These are phyloP conservation scores for Xerus inauris DNA, from an alignment of 2,113 vertebrate genomes.

Conservation along the genomic window DNA sequence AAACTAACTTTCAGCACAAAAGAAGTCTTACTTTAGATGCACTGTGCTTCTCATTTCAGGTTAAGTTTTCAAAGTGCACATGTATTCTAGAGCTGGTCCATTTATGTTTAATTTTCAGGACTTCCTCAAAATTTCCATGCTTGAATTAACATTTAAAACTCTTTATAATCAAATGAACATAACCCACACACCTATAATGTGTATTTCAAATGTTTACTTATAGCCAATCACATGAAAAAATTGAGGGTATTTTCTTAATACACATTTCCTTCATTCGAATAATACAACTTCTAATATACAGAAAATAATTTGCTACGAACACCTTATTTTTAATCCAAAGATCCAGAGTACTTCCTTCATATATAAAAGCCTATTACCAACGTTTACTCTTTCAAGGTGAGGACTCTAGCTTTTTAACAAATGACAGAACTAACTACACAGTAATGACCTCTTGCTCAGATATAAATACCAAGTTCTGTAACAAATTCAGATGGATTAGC, in stretches of 20 bases:
- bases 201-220: slow-evolving; percentile 47
- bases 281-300: not conserved
- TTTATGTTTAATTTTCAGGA: slow-evolving; percentile 50
- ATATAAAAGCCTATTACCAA: slow-evolving; percentile 50
- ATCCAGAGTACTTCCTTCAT: slow-evolving; percentile 16
- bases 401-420: not conserved
- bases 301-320: not conserved
- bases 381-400: slow-evolving; percentile 46
- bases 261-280: slow-evolving; percentile 46
- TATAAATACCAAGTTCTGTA: slow-evolving; percentile 11
- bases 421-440: slow-evolving; percentile 12
- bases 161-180: slow-evolving; percentile 48
- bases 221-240: not conserved
- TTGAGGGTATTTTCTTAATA: not conserved
- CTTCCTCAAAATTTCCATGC: not conserved
- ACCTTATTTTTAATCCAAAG: slow-evolving; percentile 54
- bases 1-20: slow-evolving; percentile 14
- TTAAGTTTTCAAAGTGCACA: slow-evolving; percentile 46
- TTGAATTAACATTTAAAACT: slow-evolving; percentile 31
- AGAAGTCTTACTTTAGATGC: not conserved
- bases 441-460: slow-evolving; percentile 30
- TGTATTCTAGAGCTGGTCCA: not conserved
- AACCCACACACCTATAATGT: slow-evolving; percentile 1
- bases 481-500: slow-evolving; percentile 40
- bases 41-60: not conserved